These are phyloP conservation scores for Pipa parva DNA, from an alignment of 2,113 vertebrate species.

Conservation along the genomic window DNA sequence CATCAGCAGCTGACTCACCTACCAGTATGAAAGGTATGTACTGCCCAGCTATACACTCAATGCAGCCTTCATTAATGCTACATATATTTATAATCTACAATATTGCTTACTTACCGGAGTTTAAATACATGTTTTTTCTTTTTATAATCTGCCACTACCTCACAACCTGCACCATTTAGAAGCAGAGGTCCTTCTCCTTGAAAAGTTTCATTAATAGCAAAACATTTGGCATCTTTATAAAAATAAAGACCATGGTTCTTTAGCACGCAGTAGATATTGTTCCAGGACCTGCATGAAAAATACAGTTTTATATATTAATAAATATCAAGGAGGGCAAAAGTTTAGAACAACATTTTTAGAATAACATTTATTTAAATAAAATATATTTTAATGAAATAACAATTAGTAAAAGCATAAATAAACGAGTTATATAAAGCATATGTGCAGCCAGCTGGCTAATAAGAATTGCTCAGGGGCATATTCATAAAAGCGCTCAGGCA, in stretches of 20 bases:
- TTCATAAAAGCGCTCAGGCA: no score
- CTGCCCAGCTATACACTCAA: no score
- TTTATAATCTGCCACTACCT: conserved; percentile 84
- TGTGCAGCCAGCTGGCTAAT: no score
- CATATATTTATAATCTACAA: no score
- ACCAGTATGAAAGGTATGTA: no score
- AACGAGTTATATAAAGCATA: no score
- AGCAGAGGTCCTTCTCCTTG: conserved; percentile 83
- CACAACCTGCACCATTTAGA: conserved; percentile 74
- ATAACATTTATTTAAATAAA: not conserved
- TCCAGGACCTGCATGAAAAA: conserved; percentile 79
- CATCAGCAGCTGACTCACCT: no score
- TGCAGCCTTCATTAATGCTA: no score
- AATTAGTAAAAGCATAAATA: no score
- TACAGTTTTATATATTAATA: not conserved
- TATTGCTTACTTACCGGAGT: conserved; percentile 75
- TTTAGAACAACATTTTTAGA: not conserved
- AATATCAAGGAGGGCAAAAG: not conserved
- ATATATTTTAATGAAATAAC: no score
- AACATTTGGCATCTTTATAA: conserved; percentile 89
- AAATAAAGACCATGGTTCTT: conserved; percentile 75
- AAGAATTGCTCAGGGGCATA: no score
- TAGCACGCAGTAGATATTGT: conserved; percentile 87
- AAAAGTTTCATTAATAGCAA: conserved; percentile 71
- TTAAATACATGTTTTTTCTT: conserved; percentile 94